Conservation (phyloP, 2,888 invertebrate genomes). For the Lasioglossum zephyrum region DNA sequence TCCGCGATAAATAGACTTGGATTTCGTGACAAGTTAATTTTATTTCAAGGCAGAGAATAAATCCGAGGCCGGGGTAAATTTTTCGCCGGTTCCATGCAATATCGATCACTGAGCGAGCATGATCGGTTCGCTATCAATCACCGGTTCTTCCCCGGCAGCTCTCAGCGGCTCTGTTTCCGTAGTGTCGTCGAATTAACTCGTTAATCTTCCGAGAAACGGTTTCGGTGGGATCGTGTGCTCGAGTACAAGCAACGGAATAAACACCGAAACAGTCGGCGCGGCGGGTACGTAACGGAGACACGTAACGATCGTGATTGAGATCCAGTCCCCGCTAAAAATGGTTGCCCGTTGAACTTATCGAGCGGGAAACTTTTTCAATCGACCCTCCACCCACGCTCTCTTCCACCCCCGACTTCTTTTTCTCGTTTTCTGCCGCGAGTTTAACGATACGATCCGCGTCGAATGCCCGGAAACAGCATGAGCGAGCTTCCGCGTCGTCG, state of each 20-base stretch:
- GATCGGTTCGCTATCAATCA: neutral
- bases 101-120: neutral
- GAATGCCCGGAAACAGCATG: conserved; percentile 11
- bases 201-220: conserved; percentile 31
- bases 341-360: conserved; percentile 48
- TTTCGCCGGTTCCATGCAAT: neutral
- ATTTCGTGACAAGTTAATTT: neutral
- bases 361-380: conserved; percentile 60
- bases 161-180: neutral
- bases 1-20: neutral
- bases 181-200: conserved; percentile 29
- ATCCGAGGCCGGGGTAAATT: neutral
- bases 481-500: conserved; percentile 30
- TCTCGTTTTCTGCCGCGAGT: conserved; percentile 32
- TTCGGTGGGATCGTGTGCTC: conserved; percentile 5
- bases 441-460: conserved; percentile 46
- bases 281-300: conserved; percentile 21
- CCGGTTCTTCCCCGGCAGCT: neutral
- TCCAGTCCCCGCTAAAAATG: conserved; percentile 15
- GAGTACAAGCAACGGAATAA: conserved; percentile 23
- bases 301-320: conserved; percentile 36
- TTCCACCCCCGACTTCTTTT: neutral
- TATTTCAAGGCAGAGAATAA: neutral
- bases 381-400: neutral
- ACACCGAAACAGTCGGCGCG: conserved; percentile 24